These are phyloP conservation scores for Tragelaphus imberbis DNA, from an alignment of 2,113 vertebrate genomes.

Conservation along the genomic window DNA sequence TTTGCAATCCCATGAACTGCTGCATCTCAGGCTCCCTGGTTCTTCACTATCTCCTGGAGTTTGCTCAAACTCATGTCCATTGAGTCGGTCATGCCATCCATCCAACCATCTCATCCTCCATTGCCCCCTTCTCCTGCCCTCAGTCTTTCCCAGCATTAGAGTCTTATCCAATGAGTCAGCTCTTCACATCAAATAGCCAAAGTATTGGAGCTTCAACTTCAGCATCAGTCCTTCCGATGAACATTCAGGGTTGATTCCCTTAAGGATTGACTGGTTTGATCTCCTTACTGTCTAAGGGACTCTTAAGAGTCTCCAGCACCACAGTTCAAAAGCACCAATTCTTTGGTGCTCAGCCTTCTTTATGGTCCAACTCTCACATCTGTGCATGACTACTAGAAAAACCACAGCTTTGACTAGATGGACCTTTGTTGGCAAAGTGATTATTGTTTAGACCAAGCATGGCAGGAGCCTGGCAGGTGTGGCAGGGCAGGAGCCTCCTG, in stretches of 20 bases:
- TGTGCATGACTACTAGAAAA: background rate
- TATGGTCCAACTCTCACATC: background rate
- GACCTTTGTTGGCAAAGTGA: background rate
- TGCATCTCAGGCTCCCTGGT: background rate
- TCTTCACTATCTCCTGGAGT: background rate
- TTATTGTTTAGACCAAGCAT: background rate
- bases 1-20: rapidly evolving
- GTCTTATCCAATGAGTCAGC: background rate
- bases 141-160: background rate
- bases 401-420: background rate
- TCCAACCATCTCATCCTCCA: background rate
- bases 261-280: background rate
- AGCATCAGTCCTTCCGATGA: background rate
- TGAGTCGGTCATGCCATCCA: background rate
- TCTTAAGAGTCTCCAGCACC: background rate
- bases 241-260: background rate
- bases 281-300: background rate
- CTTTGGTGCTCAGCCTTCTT: background rate
- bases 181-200: background rate
- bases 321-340: background rate
- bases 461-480: background rate
- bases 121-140: background rate
- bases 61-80: background rate
- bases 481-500: background rate
- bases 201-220: background rate